These are phyloP conservation scores for Leucoraja ocellata DNA, from an alignment of 2,797 vertebrate genomes.

Conservation along the genomic window DNA sequence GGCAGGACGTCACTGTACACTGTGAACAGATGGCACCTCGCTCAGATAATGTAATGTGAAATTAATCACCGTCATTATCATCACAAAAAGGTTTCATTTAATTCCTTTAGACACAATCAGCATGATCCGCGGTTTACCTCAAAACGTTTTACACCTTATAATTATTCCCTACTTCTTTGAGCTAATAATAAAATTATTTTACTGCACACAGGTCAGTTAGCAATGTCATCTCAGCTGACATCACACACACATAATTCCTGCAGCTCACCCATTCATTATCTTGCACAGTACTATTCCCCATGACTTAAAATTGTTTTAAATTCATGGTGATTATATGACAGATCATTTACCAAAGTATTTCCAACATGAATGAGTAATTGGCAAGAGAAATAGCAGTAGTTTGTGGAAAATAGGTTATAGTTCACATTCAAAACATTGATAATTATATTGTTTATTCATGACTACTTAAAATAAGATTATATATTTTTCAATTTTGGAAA, in stretches of 20 bases:
- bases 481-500: neutral
- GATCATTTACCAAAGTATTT: slow-evolving; percentile 25
- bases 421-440: neutral
- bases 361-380: neutral
- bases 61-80: slow-evolving; percentile 44
- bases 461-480: neutral
- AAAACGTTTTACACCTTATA: slow-evolving; percentile 37
- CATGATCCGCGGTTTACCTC: slow-evolving; percentile 25
- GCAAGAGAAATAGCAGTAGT: neutral
- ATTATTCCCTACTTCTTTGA: slow-evolving; percentile 22
- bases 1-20: neutral
- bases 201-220: slow-evolving; percentile 28
- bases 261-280: slow-evolving; percentile 34
- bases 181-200: slow-evolving; percentile 31
- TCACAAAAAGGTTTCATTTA: slow-evolving; percentile 38
- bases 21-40: neutral
- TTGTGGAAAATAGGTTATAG: neutral
- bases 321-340: neutral
- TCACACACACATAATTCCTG: neutral
- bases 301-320: slow-evolving; percentile 34
- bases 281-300: neutral
- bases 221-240: slow-evolving; percentile 33
- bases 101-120: slow-evolving; percentile 38
- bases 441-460: neutral
- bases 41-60: slow-evolving; percentile 40